phyloP scores from a whole-genome alignment of 2,797 vertebrate genomes.

The Xenops minutus region DNA sequence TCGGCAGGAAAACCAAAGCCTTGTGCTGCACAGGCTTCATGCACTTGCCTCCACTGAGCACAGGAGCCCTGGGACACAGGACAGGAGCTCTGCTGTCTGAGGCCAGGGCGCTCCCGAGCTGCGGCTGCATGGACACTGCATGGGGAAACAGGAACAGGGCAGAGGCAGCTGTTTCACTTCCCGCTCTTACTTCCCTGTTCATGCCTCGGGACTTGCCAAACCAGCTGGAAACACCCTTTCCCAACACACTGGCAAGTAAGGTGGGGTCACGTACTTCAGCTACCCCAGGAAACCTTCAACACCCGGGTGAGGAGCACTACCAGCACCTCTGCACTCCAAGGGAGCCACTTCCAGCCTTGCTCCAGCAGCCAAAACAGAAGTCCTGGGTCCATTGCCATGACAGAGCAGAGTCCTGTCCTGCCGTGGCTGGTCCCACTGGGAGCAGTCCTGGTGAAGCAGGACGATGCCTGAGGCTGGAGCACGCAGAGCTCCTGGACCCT shows the following conservation, averaged over 20 bases:
- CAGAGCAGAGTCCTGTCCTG: neutral
- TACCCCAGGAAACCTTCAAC: neutral
- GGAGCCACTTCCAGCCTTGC: neutral
- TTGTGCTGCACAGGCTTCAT: neutral
- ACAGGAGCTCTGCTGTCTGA: neutral
- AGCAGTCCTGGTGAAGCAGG: neutral
- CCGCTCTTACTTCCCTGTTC: constrained; percentile 1
- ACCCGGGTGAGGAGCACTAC: rapidly evolving
- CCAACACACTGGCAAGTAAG: neutral
- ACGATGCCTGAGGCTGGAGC: neutral
- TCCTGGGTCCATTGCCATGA: neutral
- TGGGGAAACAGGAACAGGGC: neutral
- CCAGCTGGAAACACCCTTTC: neutral
- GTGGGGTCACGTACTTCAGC: neutral
- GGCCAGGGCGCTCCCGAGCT: neutral
- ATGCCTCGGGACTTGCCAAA: neutral
- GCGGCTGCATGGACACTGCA: neutral
- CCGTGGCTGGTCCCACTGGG: neutral
- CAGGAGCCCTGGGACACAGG: rapidly evolving
- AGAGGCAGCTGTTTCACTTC: neutral
- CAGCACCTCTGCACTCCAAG: neutral
- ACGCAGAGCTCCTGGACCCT: neutral
- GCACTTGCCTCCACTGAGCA: rapidly evolving
- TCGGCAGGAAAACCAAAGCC: neutral
- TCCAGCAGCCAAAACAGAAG: neutral